Conservation (phyloP, 2,888 invertebrate genomes). For the Apamea crenata region DNA sequence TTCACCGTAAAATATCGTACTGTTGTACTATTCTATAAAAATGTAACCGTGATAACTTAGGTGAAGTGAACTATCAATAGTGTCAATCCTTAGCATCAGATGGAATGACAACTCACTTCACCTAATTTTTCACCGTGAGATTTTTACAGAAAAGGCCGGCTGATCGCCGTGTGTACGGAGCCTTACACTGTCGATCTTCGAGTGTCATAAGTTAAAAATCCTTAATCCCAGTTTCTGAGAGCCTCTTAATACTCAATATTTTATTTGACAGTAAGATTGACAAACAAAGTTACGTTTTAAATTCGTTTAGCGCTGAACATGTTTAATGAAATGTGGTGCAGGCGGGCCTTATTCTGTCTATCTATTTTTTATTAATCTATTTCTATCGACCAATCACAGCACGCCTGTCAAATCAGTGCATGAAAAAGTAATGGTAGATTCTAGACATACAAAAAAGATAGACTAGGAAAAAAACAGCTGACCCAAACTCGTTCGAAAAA, state of each 20-base stretch:
- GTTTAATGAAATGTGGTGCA: not conserved
- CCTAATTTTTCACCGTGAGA: too few relatives aligned
- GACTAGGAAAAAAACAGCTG: not conserved
- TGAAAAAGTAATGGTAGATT: not conserved
- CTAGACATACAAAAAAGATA: not conserved
- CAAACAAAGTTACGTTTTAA: not conserved
- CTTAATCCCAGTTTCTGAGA: not conserved
- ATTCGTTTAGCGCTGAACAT: not conserved
- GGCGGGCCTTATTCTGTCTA: not conserved
- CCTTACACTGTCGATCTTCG: not conserved
- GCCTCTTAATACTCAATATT: too few relatives aligned
- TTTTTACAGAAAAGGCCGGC: too few relatives aligned
- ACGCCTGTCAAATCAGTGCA: not conserved
- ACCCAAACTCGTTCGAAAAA: constrained; percentile 2
- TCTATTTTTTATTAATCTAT: not conserved
- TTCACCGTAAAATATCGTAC: not conserved
- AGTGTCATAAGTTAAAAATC: not conserved
- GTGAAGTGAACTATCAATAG: too few relatives aligned
- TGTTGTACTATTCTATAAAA: too few relatives aligned
- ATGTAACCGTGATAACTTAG: too few relatives aligned
- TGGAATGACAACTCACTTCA: too few relatives aligned
- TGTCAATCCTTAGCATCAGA: too few relatives aligned
- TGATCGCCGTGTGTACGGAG: not conserved
- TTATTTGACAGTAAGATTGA: not conserved
- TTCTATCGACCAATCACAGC: not conserved